Conservation (phyloP, 2,888 invertebrate species). For the Hipparchia semele region DNA sequence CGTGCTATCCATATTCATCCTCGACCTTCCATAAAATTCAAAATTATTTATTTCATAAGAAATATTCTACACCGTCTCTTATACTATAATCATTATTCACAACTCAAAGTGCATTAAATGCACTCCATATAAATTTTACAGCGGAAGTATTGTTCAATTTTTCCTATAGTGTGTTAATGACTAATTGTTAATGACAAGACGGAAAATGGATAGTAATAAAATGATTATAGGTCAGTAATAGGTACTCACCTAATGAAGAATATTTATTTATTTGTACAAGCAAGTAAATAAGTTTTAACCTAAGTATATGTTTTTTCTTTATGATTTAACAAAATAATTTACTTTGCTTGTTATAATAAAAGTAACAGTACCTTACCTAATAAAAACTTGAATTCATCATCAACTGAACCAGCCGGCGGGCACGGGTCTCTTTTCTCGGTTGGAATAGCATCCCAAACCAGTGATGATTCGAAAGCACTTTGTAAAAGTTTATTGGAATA, state of each 20-base stretch:
- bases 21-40: not conserved
- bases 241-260: not conserved
- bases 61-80: not conserved
- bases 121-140: slow-evolving; percentile 18
- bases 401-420: too few species aligned
- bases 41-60: not conserved
- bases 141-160: slow-evolving; percentile 25
- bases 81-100: slow-evolving; percentile 35
- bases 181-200: not conserved
- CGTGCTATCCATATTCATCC: too few species aligned
- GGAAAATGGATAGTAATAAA: not conserved
- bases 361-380: too few species aligned
- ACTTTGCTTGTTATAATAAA: too few species aligned
- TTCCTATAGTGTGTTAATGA: slow-evolving; percentile 9
- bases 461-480: too few species aligned
- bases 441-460: too few species aligned
- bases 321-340: not conserved
- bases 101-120: slow-evolving; percentile 20
- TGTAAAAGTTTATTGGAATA: too few species aligned
- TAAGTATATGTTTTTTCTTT: not conserved
- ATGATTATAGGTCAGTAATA: not conserved
- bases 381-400: too few species aligned
- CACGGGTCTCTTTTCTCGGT: too few species aligned
- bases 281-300: not conserved
- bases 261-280: too few species aligned